These are phyloP conservation scores for Vombatus ursinus DNA, from an alignment of 2,113 vertebrate genomes.

Conservation along the genomic window DNA sequence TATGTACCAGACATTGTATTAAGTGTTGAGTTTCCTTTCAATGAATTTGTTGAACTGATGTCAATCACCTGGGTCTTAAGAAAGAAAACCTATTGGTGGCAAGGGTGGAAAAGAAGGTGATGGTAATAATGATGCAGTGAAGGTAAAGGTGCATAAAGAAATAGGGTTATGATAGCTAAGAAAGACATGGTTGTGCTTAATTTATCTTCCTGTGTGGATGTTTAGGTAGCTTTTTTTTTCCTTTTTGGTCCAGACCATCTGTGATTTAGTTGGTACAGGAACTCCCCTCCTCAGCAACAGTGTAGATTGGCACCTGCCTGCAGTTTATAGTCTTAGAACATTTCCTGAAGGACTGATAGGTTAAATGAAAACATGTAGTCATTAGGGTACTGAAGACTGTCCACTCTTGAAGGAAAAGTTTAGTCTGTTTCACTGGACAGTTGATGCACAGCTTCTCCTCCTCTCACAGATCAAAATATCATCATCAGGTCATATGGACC, in stretches of 20 bases:
- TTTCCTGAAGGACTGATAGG: background rate
- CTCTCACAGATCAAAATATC: background rate
- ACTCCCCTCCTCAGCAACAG: background rate
- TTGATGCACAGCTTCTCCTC: background rate
- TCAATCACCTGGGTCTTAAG: background rate
- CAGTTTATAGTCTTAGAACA: background rate
- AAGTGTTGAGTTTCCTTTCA: background rate
- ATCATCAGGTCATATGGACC: background rate
- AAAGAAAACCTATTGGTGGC: no score
- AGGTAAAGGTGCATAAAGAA: background rate
- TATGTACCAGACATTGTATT: background rate
- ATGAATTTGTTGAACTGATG: background rate
- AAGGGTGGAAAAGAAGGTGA: background rate
- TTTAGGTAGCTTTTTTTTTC: background rate
- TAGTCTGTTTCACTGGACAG: background rate
- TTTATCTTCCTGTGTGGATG: background rate
- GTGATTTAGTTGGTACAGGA: background rate
- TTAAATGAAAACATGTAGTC: background rate
- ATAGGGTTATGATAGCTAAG: background rate
- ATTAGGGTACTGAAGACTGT: background rate
- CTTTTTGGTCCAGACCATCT: background rate
- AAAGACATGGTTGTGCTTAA: background rate
- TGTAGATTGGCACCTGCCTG: no score
- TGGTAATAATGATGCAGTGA: no score
- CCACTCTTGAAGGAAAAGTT: background rate